Evolutionary conservation across 2,888 invertebrate species (phyloP).

Genomic region (Ypsolopha scabrella): DNA sequence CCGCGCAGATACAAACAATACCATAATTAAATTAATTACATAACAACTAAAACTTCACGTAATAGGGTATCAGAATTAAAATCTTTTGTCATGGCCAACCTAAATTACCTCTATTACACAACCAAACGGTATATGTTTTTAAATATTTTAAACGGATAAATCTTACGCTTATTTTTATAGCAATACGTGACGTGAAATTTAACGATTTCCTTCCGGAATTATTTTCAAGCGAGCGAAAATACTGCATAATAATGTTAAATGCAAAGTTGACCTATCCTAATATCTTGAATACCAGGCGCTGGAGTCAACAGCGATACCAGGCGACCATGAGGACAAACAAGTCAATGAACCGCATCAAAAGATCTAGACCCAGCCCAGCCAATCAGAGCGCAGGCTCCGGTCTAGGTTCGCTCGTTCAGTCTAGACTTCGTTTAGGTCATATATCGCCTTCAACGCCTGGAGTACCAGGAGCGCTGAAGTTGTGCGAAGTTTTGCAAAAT

Average conservation of each 20-base stretch:
- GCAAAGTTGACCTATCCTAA: background rate
- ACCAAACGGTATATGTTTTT: background rate
- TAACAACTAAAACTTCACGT: no score
- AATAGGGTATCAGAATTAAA: no score
- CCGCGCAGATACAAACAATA: no score
- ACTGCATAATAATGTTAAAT: background rate
- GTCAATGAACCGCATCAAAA: background rate
- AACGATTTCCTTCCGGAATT: no score
- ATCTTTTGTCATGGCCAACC: no score
- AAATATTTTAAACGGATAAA: background rate
- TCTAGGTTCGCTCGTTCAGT: background rate
- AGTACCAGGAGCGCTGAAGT: slow-evolving; percentile 1
- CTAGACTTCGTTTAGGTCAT: slow-evolving; percentile 4
- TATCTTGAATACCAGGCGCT: background rate
- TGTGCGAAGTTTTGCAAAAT: slow-evolving; percentile 4
- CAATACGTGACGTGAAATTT: no score
- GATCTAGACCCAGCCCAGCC: background rate
- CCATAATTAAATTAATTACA: no score
- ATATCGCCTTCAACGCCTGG: background rate
- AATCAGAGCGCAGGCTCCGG: background rate
- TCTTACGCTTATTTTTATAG: no score
- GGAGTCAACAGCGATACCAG: background rate
- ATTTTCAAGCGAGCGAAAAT: no score
- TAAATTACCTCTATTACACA: no score
- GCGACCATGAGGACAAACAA: background rate